Evolutionary conservation across 2,888 invertebrate species (phyloP).

Genomic region (Watsonalla cultraria): DNA sequence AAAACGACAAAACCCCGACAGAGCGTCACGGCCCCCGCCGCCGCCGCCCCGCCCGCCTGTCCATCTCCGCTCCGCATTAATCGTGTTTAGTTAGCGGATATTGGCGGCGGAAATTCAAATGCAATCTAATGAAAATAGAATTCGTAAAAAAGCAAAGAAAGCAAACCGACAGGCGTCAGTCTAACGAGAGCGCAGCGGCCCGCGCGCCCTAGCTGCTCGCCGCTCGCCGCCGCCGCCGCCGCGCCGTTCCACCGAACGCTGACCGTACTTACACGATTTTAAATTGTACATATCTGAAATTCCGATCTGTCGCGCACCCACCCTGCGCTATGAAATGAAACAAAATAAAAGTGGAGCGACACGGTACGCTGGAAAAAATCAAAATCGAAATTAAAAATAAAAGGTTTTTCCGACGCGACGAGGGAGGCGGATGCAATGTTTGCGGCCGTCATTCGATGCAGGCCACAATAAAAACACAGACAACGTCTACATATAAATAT

Average conservation of each 20-base stretch:
- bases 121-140: conserved; percentile 79
- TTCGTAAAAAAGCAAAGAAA: conserved; percentile 76
- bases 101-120: conserved; percentile 78
- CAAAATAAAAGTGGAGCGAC: conserved; percentile 75
- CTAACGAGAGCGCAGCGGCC: conserved; percentile 56
- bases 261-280: conserved; percentile 79
- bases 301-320: conserved; percentile 78
- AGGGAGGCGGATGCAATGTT: conserved; percentile 73
- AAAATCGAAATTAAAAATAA: conserved; percentile 78
- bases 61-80: conserved; percentile 75
- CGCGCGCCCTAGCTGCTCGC: conserved; percentile 40
- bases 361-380: conserved; percentile 72
- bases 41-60: conserved; percentile 59
- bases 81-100: conserved; percentile 80
- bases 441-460: conserved; percentile 76
- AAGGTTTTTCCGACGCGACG: conserved; percentile 61
- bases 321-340: conserved; percentile 78
- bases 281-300: conserved; percentile 80
- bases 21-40: conserved; percentile 46
- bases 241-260: conserved; percentile 43
- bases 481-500: conserved; percentile 72
- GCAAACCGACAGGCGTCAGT: conserved; percentile 78
- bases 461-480: conserved; percentile 73
- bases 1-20: conserved; percentile 74
- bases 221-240: conserved; percentile 34